Percentiles rank a stretch among this genome's conserved stretches.
phyloP scores from a whole-genome alignment of 1,140 invertebrate species.

The Trypoxylus dichotomus region DNA sequence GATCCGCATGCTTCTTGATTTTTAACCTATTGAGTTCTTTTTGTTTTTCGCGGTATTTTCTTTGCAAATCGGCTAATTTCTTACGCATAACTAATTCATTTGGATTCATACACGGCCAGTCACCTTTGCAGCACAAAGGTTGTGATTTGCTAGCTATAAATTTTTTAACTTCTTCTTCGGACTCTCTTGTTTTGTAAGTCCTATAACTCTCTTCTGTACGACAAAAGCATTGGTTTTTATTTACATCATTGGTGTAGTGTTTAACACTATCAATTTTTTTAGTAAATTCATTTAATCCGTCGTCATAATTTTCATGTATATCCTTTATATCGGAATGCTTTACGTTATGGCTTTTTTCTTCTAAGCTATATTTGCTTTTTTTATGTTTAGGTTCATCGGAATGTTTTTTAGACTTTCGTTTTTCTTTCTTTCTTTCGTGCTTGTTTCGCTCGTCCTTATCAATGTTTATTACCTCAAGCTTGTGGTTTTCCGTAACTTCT shows the following conservation, averaged over 20 bases:
- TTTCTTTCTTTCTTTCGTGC: constrained; percentile 38
- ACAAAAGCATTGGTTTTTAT: constrained; percentile 33
- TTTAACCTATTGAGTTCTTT: constrained; percentile 74
- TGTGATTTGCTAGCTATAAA: constrained; percentile 53
- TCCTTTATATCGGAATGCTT: constrained; percentile 20
- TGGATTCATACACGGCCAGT: constrained; percentile 68
- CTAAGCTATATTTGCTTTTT: constrained; percentile 37
- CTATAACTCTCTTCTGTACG: constrained; percentile 40
- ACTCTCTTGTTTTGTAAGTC: constrained; percentile 54
- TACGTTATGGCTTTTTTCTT: constrained; percentile 1
- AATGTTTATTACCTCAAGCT: constrained; percentile 40
- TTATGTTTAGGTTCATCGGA: constrained; percentile 44
- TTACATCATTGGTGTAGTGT: constrained; percentile 29
- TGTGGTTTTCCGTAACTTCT: constrained; percentile 60
- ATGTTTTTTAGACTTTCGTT: constrained; percentile 46
- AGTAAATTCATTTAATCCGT: constrained; percentile 25
- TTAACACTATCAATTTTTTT: background rate
- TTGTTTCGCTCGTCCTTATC: constrained; percentile 36
- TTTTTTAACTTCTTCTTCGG: constrained; percentile 55
- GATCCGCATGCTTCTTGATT: constrained; percentile 56
- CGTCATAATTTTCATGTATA: constrained; percentile 37
- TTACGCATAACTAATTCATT: constrained; percentile 80
- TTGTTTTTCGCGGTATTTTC: constrained; percentile 81
- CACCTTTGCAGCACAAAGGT: constrained; percentile 48
- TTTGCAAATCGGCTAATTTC: constrained; percentile 75